Evolutionary conservation across 2,888 invertebrate genomes (phyloP), one percentile per base, ranked within the genome.

Genomic region (Cybosia mesomella): DNA sequence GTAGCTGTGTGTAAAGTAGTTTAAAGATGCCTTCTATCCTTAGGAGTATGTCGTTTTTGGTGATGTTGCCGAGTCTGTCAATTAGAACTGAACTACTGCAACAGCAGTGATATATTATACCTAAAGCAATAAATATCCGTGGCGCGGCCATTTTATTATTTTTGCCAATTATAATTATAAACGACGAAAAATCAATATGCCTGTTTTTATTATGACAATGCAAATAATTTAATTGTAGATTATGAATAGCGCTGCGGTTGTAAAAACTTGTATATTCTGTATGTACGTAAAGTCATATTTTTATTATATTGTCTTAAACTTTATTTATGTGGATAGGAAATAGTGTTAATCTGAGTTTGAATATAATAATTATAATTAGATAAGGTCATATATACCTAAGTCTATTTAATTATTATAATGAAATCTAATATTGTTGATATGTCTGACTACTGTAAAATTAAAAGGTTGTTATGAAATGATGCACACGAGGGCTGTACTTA

Each of bases 391-490:
- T 49, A 43, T 49, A 49, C n/a, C 49, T 82, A 81, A 85, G 77
- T 85, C 74, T 86, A 85, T 83, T 81, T 80, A 69, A 75, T 15
- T 76, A 79, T 79, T 75, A 82, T 81, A 83, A 81, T 79, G 83
- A 84, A 77, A 72, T 77, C 76, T 73, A 76, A 85, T 83, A 82
- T 88, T 91, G 88, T 91, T 91, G 73, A 89, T 80, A 85, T 86
- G 87, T 86, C 84, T 83, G 85, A 88, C 86, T 89, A 86, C 88
- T 86, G 81, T 84, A 84, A 78, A 80, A 79, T 83, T 84, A 71
- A 58, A 76, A 76, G 92, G 91, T 91, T 92, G 91, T 92, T 90
- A 88, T 84, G 81, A 87, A 86, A 86, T 84, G 80, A 83, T 76
- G 72, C 63, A 54, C n/a, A 55, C 55, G 24, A 4, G 11, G 54